Conservation (phyloP, 1,140 invertebrate genomes). For the Akabosia matsudoensis region DNA sequence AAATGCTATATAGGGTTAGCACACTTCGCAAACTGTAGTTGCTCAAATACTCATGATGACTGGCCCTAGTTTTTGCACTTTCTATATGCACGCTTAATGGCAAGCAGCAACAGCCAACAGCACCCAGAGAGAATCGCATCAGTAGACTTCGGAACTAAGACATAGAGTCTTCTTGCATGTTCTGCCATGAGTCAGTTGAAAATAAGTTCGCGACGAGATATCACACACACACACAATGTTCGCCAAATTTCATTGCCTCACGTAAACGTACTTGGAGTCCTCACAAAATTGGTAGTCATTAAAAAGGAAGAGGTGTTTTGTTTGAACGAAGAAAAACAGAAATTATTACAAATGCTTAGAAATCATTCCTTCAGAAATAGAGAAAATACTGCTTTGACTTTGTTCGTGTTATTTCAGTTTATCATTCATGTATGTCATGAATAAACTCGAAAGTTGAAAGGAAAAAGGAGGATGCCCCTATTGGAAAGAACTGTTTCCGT, state of each 20-base stretch:
- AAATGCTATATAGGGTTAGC: not conserved
- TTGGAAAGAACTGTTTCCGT: too few species aligned
- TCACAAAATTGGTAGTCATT: not conserved
- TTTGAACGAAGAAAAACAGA: too few species aligned
- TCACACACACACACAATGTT: not conserved
- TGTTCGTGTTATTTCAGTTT: too few species aligned
- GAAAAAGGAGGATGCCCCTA: too few species aligned
- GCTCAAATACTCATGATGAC: not conserved
- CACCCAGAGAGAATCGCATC: not conserved
- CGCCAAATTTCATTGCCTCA: too few species aligned
- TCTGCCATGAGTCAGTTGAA: conserved; percentile 1
- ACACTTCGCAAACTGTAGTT: not conserved
- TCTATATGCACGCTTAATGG: too few species aligned
- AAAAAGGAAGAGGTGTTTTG: not conserved
- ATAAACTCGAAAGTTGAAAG: too few species aligned
- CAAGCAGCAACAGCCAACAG: not conserved
- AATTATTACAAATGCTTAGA: too few species aligned
- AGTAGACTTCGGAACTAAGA: not conserved
- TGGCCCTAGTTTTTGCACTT: too few species aligned
- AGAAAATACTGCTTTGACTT: too few species aligned
- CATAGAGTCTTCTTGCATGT: not conserved
- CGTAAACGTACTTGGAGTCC: not conserved
- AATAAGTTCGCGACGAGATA: conserved; percentile 19
- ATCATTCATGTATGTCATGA: too few species aligned
- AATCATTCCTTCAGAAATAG: too few species aligned